Conservation (phyloP, 2,113 vertebrate genomes). For the Hippotragus niger region DNA sequence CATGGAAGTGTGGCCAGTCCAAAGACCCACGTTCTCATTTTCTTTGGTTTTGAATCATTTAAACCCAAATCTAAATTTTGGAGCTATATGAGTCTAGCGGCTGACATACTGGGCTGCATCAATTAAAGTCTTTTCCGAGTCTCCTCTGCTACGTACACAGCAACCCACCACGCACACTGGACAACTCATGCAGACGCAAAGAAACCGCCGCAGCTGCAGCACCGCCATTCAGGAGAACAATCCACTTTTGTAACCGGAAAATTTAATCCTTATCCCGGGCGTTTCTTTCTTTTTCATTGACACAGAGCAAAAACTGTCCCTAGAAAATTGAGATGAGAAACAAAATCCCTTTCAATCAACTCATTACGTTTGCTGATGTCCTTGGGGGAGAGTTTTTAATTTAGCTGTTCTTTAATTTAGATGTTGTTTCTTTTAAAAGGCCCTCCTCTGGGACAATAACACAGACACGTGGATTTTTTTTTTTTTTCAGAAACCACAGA, state of each 20-base stretch:
- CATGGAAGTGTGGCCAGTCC: fast-evolving
- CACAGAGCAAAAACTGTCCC: background rate
- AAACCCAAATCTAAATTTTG: background rate
- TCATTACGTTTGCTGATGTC: background rate
- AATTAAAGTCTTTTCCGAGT: background rate
- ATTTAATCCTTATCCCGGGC: background rate
- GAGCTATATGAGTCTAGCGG: background rate
- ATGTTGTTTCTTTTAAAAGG: conserved; percentile 2
- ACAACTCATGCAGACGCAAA: fast-evolving
- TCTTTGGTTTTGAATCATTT: background rate
- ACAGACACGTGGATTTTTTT: background rate
- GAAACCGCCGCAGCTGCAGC: fast-evolving
- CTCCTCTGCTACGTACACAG: fast-evolving
- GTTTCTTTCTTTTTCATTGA: background rate
- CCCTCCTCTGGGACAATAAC: background rate
- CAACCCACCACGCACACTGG: fast-evolving
- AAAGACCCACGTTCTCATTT: background rate
- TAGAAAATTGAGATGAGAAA: background rate
- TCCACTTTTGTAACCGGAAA: background rate
- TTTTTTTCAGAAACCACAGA: background rate
- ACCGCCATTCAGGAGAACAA: fast-evolving
- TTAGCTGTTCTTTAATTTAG: background rate
- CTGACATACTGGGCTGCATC: fast-evolving
- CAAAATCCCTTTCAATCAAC: background rate
- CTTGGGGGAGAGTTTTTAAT: background rate